Evolutionary conservation across 1,140 invertebrate genomes (phyloP).

Genomic region (Drosophila aff.): DNA sequence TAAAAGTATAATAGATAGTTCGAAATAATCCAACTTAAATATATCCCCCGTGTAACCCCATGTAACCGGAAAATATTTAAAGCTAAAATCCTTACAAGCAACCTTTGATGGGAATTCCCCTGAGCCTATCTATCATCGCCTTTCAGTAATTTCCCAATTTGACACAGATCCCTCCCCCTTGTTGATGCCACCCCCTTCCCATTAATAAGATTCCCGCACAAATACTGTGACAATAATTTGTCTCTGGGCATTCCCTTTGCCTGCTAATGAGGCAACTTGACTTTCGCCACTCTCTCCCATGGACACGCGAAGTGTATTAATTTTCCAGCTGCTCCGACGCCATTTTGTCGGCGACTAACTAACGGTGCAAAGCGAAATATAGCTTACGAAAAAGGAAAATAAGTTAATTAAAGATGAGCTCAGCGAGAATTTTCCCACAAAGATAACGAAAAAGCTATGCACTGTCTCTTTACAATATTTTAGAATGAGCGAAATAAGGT

Average conservation of each 20-base stretch:
- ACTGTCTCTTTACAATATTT: neutral
- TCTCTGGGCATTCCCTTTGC: constrained; percentile 24
- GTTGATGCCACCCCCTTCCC: neutral
- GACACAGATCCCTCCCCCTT: neutral
- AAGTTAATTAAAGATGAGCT: constrained; percentile 63
- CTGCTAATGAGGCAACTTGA: constrained; percentile 48
- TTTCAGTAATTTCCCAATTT: constrained; percentile 7
- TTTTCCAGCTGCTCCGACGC: constrained; percentile 28
- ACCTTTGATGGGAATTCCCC: constrained; percentile 9
- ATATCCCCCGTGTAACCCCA: no score
- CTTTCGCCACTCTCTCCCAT: constrained; percentile 38
- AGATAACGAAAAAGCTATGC: neutral
- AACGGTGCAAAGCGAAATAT: constrained; percentile 51
- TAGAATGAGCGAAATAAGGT: neutral
- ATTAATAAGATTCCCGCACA: constrained; percentile 43
- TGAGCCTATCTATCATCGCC: constrained; percentile 14
- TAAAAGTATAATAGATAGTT: no score
- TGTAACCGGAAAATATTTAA: neutral
- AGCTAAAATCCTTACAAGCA: neutral
- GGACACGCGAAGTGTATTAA: constrained; percentile 23
- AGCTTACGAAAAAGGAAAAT: constrained; percentile 40
- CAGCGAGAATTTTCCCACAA: neutral
- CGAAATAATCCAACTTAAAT: no score
- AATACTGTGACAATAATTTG: constrained; percentile 47
- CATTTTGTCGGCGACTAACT: constrained; percentile 43